Percentiles rank a stretch among this genome's conserved stretches.
phyloP scores from a whole-genome alignment of 2,113 vertebrate genomes.

The Gnathonemus longibarbis region DNA sequence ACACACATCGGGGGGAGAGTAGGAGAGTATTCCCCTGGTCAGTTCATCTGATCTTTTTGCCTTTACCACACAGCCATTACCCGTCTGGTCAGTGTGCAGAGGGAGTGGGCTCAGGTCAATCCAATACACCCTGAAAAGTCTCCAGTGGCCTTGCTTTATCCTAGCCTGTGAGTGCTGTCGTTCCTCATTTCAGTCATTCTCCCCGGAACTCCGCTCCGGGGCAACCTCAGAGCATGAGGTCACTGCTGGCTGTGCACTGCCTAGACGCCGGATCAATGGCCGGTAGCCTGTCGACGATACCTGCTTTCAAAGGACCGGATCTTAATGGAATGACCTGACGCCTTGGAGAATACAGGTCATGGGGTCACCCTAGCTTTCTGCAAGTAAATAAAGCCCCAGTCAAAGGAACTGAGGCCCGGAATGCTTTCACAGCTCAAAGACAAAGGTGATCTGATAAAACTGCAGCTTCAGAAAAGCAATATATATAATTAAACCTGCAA shows the following conservation, averaged over 20 bases:
- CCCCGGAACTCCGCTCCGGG: constrained; percentile 20
- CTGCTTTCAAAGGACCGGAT: background rate
- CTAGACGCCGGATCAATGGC: background rate
- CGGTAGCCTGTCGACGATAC: background rate
- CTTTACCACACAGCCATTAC: constrained; percentile 30
- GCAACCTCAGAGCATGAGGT: constrained; percentile 25
- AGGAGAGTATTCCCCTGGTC: constrained; percentile 25
- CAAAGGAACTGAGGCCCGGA: background rate
- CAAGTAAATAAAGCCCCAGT: background rate
- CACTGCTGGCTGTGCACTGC: background rate
- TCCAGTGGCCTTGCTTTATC: background rate
- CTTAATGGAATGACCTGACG: background rate
- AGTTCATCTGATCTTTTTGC: constrained; percentile 27
- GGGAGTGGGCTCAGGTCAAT: constrained; percentile 26
- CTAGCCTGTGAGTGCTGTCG: background rate
- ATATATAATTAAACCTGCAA: background rate
- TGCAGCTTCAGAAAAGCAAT: background rate
- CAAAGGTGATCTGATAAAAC: background rate
- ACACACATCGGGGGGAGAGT: background rate
- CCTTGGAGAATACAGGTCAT: background rate
- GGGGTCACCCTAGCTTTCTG: background rate
- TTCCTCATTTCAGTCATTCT: constrained; percentile 36
- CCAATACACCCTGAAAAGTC: constrained; percentile 26
- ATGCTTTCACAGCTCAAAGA: background rate
- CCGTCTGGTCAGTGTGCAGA: constrained; percentile 28